These are phyloP conservation scores for Hiodon alosoides DNA, from an alignment of 2,113 vertebrate genomes.

Conservation along the genomic window DNA sequence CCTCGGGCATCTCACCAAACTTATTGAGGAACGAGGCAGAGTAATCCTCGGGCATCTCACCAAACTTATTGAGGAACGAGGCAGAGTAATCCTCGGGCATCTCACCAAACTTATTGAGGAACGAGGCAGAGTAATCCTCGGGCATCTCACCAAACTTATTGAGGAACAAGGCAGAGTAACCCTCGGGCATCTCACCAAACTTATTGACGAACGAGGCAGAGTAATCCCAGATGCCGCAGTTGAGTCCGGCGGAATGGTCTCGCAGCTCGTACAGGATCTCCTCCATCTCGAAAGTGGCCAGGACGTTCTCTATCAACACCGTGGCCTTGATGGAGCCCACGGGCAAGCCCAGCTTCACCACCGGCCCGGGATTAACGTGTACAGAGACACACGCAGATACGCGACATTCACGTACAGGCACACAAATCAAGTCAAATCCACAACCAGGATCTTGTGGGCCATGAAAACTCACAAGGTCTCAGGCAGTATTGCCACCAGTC, in stretches of 20 bases:
- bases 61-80: no score
- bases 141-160: no score
- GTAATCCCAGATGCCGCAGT: conserved; percentile 79
- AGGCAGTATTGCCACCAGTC: background rate
- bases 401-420: conserved; percentile 11
- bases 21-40: no score
- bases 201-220: conserved; percentile 72
- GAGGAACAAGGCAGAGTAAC: no score
- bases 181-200: conserved; percentile 52
- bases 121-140: conserved; percentile 69
- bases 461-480: no score
- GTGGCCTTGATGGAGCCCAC: conserved; percentile 65
- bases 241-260: conserved; percentile 69
- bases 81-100: no score
- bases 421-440: background rate
- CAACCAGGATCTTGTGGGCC: background rate
- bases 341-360: conserved; percentile 58
- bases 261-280: conserved; percentile 70
- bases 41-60: no score
- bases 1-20: no score
- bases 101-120: conserved; percentile 70
- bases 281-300: conserved; percentile 73
- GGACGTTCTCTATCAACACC: conserved; percentile 68
- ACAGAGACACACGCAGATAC: conserved; percentile 1
- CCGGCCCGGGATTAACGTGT: background rate